Evolutionary conservation across 1,140 invertebrate genomes (phyloP).

Genomic region (Tenebrio molitor): DNA sequence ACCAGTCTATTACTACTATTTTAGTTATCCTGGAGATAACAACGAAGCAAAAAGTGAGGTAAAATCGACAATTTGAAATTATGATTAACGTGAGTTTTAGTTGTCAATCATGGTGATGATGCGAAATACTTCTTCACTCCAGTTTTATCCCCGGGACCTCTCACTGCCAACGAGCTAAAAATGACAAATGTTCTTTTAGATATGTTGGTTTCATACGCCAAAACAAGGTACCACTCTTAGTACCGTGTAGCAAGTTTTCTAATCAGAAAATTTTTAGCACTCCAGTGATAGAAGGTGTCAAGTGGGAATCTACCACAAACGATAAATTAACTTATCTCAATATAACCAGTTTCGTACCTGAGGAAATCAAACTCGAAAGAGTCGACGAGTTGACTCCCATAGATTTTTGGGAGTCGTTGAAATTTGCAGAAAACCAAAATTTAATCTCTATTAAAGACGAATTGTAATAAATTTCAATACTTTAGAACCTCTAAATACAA

Average conservation of each 20-base stretch:
- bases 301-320: background rate
- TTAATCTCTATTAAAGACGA: background rate
- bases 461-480: constrained; percentile 28
- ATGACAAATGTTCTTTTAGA: constrained; percentile 29
- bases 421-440: background rate
- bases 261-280: constrained; percentile 46
- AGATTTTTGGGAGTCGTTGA: background rate
- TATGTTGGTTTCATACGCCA: constrained; percentile 26
- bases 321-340: background rate
- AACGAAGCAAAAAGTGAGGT: background rate
- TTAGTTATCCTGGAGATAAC: constrained; percentile 64
- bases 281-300: constrained; percentile 25
- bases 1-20: constrained; percentile 74
- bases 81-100: constrained; percentile 13
- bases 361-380: background rate
- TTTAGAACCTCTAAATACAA: too few relatives aligned
- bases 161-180: constrained; percentile 17
- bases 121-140: background rate
- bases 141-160: background rate
- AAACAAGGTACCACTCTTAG: constrained; percentile 28
- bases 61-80: constrained; percentile 6
- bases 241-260: background rate
- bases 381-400: background rate
- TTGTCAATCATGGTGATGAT: constrained; percentile 17
- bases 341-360: background rate